These are phyloP conservation scores for Orthonychiurus folsomi DNA, from an alignment of 2,888 invertebrate genomes.

Conservation along the genomic window DNA sequence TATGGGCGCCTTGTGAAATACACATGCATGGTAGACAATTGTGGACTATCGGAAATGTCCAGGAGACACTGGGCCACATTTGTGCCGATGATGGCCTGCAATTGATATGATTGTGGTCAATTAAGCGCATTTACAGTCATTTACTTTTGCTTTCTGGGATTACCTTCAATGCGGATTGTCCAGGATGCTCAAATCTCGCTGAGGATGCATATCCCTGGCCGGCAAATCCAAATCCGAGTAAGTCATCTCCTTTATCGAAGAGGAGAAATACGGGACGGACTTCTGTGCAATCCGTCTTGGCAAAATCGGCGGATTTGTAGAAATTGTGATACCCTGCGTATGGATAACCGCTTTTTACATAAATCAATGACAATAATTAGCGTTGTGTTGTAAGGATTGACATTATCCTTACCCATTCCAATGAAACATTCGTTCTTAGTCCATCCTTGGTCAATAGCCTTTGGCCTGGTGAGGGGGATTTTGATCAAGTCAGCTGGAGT, in stretches of 20 bases:
- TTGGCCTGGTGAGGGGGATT: constrained; percentile 22
- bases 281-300: not conserved
- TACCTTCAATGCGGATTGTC: not conserved
- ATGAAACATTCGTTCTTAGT: constrained; percentile 30
- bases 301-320: not conserved
- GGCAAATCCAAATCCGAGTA: constrained; percentile 32
- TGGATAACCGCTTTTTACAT: not conserved
- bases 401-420: constrained; percentile 25
- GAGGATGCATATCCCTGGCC: constrained; percentile 23
- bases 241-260: constrained; percentile 18
- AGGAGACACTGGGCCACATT: constrained; percentile 20
- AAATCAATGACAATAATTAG: not conserved
- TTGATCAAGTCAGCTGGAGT: constrained; percentile 12
- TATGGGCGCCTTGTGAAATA: constrained; percentile 21
- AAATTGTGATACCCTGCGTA: constrained; percentile 2
- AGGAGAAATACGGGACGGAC: constrained; percentile 4
- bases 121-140: not conserved
- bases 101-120: not conserved
- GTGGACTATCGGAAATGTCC: constrained; percentile 14
- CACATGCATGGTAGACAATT: constrained; percentile 29
- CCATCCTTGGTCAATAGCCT: constrained; percentile 22
- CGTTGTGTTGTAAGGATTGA: not conserved
- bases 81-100: constrained; percentile 21
- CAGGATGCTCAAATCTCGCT: constrained; percentile 26
- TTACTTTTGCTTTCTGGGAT: not conserved